Conservation (phyloP, 2,888 invertebrate genomes). For the Epistrophe eligans region DNA sequence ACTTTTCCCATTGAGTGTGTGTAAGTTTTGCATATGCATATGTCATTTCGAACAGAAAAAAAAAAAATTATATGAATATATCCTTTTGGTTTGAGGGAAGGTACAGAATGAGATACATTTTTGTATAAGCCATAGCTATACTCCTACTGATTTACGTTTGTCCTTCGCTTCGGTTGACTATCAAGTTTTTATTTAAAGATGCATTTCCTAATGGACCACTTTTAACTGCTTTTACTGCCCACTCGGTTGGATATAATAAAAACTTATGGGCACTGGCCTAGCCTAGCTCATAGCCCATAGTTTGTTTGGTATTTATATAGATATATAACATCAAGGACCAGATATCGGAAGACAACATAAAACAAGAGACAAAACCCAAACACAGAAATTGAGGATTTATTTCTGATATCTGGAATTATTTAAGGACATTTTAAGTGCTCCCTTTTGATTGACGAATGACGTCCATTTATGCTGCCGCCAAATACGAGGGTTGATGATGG, state of each 20-base stretch:
- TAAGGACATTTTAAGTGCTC: conserved; percentile 73
- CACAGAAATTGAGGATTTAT: conserved; percentile 58
- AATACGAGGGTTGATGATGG: conserved; percentile 11
- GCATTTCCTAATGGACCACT: conserved; percentile 53
- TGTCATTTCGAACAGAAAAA: conserved; percentile 35
- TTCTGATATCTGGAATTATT: conserved; percentile 72
- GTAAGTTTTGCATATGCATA: conserved; percentile 67
- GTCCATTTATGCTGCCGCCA: conserved; percentile 18
- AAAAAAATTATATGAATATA: background rate
- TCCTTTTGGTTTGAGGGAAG: background rate
- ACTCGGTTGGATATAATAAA: conserved; percentile 31
- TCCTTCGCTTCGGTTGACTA: conserved; percentile 32
- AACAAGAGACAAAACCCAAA: conserved; percentile 22
- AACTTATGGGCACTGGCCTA: conserved; percentile 15
- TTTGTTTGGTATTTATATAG: too few relatives aligned
- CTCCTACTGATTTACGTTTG: conserved; percentile 52
- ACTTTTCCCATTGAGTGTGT: conserved; percentile 34
- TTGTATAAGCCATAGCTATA: conserved; percentile 12
- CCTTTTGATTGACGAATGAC: conserved; percentile 67
- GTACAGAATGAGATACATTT: conserved; percentile 31
- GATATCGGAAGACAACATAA: conserved; percentile 15
- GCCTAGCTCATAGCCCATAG: background rate
- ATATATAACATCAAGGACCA: background rate
- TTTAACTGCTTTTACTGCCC: conserved; percentile 26
- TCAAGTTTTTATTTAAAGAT: conserved; percentile 65